Base-by-base conservation (phyloP, 2,888 invertebrate species). In the Gortyna flavago region DNA sequence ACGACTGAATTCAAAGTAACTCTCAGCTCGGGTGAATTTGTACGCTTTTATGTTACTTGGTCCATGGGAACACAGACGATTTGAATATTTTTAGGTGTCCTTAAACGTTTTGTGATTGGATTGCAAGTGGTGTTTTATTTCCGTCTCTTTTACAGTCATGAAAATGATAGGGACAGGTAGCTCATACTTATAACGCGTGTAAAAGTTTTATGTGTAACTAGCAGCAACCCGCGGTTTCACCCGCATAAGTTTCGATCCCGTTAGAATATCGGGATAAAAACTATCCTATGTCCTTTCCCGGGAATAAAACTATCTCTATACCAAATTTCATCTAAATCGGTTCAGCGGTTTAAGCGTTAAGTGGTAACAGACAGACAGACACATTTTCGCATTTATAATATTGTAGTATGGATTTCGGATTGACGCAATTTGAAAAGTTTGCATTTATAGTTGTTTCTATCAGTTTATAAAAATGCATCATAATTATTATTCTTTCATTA, bases 1-100 rank as follows among this genome's bases (percentile, higher is more conserved):
- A 89, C 86, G 84, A 80, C 76, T 80, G 72, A 75, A 81, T 81
- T 81, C 69, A 76, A 80, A 78, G 74, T 70, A 76, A 75, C 75
- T 75, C 81, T 79, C 64, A 8, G 61, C 44, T 61, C 35, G 54
- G 67, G 48, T 13, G 70, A 41, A 61, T 69, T 69, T 62, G 80
- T 71, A 78, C 67, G 73, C 25, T 72, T 32, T 57, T 51, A 48
- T 70, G 59, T 62, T 65, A 65, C 48, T 32, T 64, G 51, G 59
- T 51, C 59, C 35, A 35, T 21, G 16, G 54, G 41, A 54, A 61
- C 38, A n/a, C 38, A 54, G 57, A 44, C 16, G 21, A 11, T 66
- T 83, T 44, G 25, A 70, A 67, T 79, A 66, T 62, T 79, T 73
- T 62, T 16, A 54, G 6, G 11, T 18, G 18, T 48, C 4, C 7